phyloP scores from a whole-genome alignment of 2,888 invertebrate genomes.

The Drosophila multiciliata region DNA sequence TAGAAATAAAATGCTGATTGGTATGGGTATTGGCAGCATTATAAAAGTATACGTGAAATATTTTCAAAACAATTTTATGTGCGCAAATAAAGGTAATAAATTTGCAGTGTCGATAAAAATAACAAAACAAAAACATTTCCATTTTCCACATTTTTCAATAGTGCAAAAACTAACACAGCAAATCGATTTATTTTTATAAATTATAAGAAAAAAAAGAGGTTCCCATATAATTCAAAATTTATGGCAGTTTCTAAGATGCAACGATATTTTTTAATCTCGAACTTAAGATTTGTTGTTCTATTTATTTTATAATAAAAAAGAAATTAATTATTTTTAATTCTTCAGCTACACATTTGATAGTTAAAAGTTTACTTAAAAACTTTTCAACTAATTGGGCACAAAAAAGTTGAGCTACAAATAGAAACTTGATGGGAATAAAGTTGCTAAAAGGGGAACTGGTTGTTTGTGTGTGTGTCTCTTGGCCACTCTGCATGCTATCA shows the following conservation, averaged over 20 bases:
- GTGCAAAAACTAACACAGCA: background rate
- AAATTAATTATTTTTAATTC: background rate
- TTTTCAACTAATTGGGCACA: slow-evolving; percentile 48
- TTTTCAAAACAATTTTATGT: slow-evolving; percentile 1
- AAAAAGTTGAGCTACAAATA: slow-evolving; percentile 24
- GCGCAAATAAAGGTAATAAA: slow-evolving; percentile 1
- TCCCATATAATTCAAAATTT: background rate
- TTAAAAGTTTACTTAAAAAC: slow-evolving; percentile 36
- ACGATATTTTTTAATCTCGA: background rate
- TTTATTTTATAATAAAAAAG: background rate
- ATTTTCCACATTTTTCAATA: too few relatives aligned
- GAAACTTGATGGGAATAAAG: slow-evolving; percentile 19
- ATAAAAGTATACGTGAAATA: slow-evolving; percentile 9
- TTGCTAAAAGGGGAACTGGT: slow-evolving; percentile 39
- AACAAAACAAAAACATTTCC: background rate
- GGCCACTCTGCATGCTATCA: slow-evolving; percentile 51
- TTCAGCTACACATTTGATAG: slow-evolving; percentile 14
- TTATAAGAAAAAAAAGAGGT: background rate
- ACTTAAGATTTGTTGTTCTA: background rate
- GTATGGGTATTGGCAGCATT: background rate
- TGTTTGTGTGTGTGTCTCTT: slow-evolving; percentile 13
- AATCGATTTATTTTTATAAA: background rate
- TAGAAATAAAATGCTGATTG: slow-evolving; percentile 10
- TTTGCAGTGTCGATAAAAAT: background rate
- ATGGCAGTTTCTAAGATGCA: background rate